Conservation (phyloP, 2,797 vertebrate species). For the Schizopygopsis pylzovi region DNA sequence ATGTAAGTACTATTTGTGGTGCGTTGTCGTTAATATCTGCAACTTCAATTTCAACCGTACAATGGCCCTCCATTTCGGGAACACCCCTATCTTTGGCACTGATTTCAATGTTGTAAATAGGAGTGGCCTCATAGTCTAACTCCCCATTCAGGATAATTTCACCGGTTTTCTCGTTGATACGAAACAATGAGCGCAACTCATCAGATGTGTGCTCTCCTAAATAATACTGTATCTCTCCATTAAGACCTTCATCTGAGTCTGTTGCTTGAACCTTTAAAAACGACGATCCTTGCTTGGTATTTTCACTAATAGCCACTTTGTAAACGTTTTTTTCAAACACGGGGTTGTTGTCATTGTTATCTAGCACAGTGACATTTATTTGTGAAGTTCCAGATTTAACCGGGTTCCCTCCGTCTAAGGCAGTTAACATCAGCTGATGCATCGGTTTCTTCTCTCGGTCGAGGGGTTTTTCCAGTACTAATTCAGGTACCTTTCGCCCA, state of each 20-base stretch:
- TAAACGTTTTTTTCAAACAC: slow-evolving; percentile 67
- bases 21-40: slow-evolving; percentile 76
- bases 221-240: slow-evolving; percentile 66
- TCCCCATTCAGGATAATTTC: slow-evolving; percentile 61
- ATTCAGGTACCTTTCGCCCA: slow-evolving; percentile 63
- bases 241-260: slow-evolving; percentile 72
- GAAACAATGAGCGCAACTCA: slow-evolving; percentile 51
- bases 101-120: slow-evolving; percentile 69
- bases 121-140: slow-evolving; percentile 73
- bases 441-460: slow-evolving; percentile 73
- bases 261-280: slow-evolving; percentile 62
- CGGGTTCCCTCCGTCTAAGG: slow-evolving; percentile 76
- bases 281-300: no score
- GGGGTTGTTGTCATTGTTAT: slow-evolving; percentile 74
- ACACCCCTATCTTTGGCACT: slow-evolving; percentile 75
- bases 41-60: slow-evolving; percentile 66
- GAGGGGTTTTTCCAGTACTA: slow-evolving; percentile 71
- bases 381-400: slow-evolving; percentile 66
- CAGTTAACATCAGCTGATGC: slow-evolving; percentile 72
- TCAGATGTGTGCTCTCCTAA: slow-evolving; percentile 59
- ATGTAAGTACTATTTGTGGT: slow-evolving; percentile 62
- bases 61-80: slow-evolving; percentile 63
- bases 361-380: slow-evolving; percentile 67
- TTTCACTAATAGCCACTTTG: slow-evolving; percentile 63
- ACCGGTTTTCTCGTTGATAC: slow-evolving; percentile 60